These are phyloP conservation scores for Hololepta plana DNA, from an alignment of 2,888 invertebrate species.

Conservation along the genomic window DNA sequence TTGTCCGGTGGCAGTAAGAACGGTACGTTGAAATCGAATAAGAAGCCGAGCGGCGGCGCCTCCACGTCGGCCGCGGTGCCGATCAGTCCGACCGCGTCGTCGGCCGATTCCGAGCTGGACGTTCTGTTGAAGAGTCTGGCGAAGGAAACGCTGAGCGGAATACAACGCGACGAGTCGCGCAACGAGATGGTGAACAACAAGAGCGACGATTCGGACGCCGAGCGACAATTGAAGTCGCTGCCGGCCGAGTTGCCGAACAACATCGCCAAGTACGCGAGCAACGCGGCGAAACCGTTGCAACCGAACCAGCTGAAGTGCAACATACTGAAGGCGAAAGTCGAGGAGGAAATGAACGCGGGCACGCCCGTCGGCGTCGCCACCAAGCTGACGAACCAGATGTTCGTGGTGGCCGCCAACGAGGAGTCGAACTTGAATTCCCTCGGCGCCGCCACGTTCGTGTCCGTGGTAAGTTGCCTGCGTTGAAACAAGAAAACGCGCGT, in stretches of 20 bases:
- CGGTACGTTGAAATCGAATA: conserved; percentile 22
- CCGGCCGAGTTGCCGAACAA: conserved; percentile 25
- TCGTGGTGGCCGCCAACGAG: conserved; percentile 29
- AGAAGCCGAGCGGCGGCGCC: conserved; percentile 12
- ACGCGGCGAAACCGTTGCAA: conserved; percentile 46
- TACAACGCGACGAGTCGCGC: conserved; percentile 31
- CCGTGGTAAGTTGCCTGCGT: conserved; percentile 65
- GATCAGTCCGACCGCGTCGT: conserved; percentile 20
- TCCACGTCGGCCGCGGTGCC: conserved; percentile 9
- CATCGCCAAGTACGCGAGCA: conserved; percentile 18
- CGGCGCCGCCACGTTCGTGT: conserved; percentile 52
- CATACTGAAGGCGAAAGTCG: conserved; percentile 68
- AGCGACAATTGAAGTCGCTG: conserved; percentile 17
- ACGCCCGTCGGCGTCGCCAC: conserved; percentile 19
- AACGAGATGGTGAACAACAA: too few relatives aligned
- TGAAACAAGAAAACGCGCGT: too few relatives aligned
- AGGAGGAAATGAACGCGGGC: conserved; percentile 33
- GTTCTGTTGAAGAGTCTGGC: conserved; percentile 58
- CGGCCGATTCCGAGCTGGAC: conserved; percentile 41
- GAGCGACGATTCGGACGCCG: conserved; percentile 16
- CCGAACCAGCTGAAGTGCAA: conserved; percentile 88
- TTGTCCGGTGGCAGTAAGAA: conserved; percentile 26
- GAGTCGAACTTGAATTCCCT: conserved; percentile 26
- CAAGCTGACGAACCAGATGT: conserved; percentile 39
- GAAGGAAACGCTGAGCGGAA: conserved; percentile 42